Conservation (phyloP, 2,113 vertebrate genomes). For the Pluvialis apricaria region DNA sequence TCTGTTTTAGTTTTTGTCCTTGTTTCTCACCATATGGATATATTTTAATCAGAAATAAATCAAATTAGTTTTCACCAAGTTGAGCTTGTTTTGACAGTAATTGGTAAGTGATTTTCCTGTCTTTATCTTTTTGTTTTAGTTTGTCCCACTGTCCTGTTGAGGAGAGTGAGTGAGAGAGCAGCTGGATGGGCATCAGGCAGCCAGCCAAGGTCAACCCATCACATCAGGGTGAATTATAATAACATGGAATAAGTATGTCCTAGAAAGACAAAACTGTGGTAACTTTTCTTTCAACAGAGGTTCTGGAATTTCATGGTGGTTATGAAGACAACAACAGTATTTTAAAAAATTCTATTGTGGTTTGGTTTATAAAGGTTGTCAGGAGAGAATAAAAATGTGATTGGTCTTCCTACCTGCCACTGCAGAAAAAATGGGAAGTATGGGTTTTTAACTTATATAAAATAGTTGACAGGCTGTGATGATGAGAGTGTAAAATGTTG, state of each 20-base stretch:
- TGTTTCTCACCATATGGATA: not conserved
- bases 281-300: not conserved
- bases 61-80: not conserved
- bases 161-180: not conserved
- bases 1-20: not conserved
- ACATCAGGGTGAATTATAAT: rapidly evolving
- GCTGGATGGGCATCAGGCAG: rapidly evolving
- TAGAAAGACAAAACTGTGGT: not conserved
- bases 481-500: not conserved
- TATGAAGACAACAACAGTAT: not conserved
- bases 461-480: not conserved
- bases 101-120: not conserved
- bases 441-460: not conserved
- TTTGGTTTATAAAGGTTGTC: not conserved
- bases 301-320: not conserved
- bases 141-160: not conserved
- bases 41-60: not conserved
- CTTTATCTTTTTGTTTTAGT: not conserved
- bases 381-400: not conserved
- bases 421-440: not conserved
- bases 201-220: not conserved
- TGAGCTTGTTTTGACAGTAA: not conserved
- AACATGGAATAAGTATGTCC: not conserved
- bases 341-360: not conserved
- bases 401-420: not conserved